Percentiles rank a stretch among this genome's conserved stretches.
phyloP scores from a whole-genome alignment of 2,888 invertebrate genomes.

The Perithous albicinctus region DNA sequence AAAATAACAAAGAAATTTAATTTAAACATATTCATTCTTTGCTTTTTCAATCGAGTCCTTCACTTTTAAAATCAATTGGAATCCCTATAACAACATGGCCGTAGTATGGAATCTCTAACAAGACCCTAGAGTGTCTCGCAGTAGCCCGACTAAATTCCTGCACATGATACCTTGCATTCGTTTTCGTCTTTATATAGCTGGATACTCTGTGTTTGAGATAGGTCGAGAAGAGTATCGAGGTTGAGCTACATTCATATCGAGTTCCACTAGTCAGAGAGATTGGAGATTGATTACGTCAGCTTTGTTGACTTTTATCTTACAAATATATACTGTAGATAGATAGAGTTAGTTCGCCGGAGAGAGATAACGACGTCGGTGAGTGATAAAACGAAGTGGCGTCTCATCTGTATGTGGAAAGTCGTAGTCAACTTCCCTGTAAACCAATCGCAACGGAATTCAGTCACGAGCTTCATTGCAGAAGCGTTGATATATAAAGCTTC shows the following conservation, averaged over 20 bases:
- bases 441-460: constrained; percentile 17
- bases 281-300: constrained; percentile 67
- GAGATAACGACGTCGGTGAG: constrained; percentile 63
- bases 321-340: constrained; percentile 32
- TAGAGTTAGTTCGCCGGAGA: constrained; percentile 47
- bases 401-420: constrained; percentile 33
- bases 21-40: too few species aligned
- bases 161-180: not conserved
- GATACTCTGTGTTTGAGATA: too few species aligned
- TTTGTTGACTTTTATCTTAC: constrained; percentile 64
- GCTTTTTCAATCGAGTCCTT: too few species aligned
- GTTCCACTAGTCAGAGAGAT: constrained; percentile 61
- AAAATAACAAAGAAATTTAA: too few species aligned
- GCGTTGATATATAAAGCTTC: not conserved
- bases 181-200: not conserved
- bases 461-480: not conserved
- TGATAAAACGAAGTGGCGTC: constrained; percentile 66
- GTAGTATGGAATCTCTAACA: too few species aligned
- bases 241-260: constrained; percentile 56
- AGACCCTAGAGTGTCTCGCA: too few species aligned
- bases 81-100: too few species aligned
- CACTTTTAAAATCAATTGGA: too few species aligned
- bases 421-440: not conserved
- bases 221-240: constrained; percentile 58
- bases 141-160: too few species aligned